Evolutionary conservation across 2,113 vertebrate genomes (phyloP).

Genomic region (Dicrurus megarhynchus): DNA sequence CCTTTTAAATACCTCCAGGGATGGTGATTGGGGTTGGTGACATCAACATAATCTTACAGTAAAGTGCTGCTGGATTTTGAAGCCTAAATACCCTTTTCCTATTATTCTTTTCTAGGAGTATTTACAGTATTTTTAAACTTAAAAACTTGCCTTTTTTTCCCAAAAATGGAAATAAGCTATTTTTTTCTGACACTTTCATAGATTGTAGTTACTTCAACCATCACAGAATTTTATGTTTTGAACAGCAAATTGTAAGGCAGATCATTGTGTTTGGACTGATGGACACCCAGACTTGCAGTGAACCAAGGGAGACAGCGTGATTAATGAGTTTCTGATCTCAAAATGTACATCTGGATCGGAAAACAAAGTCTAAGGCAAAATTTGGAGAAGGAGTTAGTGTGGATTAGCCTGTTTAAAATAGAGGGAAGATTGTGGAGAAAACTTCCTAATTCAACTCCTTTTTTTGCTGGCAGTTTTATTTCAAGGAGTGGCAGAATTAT

Average conservation of each 20-base stretch:
- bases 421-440: not conserved
- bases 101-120: not conserved
- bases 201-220: not conserved
- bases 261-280: not conserved
- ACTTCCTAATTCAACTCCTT: not conserved
- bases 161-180: not conserved
- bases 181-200: not conserved
- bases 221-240: not conserved
- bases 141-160: accelerated
- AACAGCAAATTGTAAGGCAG: not conserved
- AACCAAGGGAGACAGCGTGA: not conserved
- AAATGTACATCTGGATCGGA: not conserved
- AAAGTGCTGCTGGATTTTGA: not conserved
- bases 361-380: not conserved
- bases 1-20: not conserved
- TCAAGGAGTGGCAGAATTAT: not conserved
- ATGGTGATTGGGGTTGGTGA: not conserved
- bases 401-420: not conserved
- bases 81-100: not conserved
- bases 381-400: not conserved
- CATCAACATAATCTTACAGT: not conserved
- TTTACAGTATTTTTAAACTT: not conserved
- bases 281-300: not conserved
- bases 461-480: not conserved
- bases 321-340: not conserved